Evolutionary conservation across 1,140 invertebrate species (phyloP).

Genomic region (Hylaeus volcanicus): DNA sequence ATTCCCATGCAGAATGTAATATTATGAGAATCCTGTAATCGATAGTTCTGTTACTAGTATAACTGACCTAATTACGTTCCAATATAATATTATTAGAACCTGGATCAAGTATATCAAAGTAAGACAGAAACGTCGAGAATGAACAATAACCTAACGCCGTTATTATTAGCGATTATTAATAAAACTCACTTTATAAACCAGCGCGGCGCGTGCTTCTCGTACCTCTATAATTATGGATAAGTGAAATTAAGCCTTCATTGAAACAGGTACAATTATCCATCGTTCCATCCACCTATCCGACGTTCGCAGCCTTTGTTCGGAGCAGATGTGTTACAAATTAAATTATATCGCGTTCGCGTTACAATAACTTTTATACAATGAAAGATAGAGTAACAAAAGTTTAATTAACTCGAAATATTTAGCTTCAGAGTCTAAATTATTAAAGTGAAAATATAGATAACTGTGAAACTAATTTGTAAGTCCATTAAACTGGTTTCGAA

Average conservation of each 20-base stretch:
- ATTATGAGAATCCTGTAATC: neutral
- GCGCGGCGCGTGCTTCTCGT: neutral
- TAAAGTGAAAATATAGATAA: neutral
- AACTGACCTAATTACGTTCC: too few species aligned
- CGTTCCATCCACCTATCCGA: neutral
- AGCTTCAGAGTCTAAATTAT: too few species aligned
- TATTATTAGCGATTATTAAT: constrained; percentile 5
- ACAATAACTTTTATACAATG: neutral
- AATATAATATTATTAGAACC: neutral
- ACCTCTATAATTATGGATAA: constrained; percentile 20
- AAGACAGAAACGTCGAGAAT: neutral
- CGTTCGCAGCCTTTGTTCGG: neutral
- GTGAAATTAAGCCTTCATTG: neutral
- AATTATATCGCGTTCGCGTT: neutral
- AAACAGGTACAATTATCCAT: neutral
- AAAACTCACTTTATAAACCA: neutral
- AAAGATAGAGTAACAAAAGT: neutral
- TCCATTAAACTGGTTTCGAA: too few species aligned
- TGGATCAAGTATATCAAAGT: neutral
- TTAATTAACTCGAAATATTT: too few species aligned
- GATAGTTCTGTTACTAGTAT: too few species aligned
- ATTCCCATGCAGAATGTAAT: neutral
- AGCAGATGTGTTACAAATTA: neutral
- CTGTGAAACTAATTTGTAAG: neutral
- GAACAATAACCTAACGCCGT: too few species aligned